A percentile compares a stretch with the other conserved stretches of the same genome.
Conservation (phyloP, 2,113 vertebrate species). For the Acrocephalus arundinaceus region DNA sequence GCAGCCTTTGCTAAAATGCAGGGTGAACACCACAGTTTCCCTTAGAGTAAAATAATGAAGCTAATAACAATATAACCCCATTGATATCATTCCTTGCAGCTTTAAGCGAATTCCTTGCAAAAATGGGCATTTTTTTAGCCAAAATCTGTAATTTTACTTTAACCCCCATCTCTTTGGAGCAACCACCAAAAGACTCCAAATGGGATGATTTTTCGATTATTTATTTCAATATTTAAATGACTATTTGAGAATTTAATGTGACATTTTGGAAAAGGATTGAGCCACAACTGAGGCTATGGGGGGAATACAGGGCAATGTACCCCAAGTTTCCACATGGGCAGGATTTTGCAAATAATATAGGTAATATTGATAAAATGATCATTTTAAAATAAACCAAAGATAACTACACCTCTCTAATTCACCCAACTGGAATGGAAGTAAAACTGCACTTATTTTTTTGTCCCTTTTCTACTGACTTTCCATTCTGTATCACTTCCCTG, state of each 20-base stretch:
- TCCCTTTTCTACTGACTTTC: neutral
- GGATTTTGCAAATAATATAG: neutral
- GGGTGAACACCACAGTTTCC: fast-evolving
- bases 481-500: neutral
- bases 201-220: neutral
- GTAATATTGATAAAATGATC: neutral
- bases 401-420: neutral
- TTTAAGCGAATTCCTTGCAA: neutral
- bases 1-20: neutral
- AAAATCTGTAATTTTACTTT: neutral
- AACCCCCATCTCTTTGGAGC: neutral
- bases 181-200: neutral
- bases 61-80: neutral
- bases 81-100: neutral
- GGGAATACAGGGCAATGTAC: fast-evolving
- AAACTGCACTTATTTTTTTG: neutral
- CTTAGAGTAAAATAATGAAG: neutral
- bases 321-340: neutral
- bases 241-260: neutral
- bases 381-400: neutral
- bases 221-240: neutral
- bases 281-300: fast-evolving
- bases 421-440: neutral
- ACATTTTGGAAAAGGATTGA: neutral
- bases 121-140: neutral